These are phyloP conservation scores for Papilio xuthus DNA, from an alignment of 1,140 invertebrate species.

Conservation along the genomic window DNA sequence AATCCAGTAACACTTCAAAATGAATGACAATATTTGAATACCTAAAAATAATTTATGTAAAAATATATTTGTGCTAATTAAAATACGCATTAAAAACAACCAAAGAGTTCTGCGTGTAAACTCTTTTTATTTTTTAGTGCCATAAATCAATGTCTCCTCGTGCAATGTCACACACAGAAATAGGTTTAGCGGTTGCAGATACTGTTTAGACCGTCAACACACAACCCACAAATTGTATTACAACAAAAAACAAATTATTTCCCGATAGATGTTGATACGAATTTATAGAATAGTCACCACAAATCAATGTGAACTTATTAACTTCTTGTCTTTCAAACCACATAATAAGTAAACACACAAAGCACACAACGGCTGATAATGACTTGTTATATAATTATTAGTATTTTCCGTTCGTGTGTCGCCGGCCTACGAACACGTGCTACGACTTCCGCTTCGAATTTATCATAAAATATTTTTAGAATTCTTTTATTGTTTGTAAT, in stretches of 20 bases:
- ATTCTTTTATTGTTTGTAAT: background rate
- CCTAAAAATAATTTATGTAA: no score
- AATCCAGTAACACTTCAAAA: background rate
- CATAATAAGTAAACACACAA: background rate
- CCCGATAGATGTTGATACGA: background rate
- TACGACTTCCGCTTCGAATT: constrained; percentile 7
- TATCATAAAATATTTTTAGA: background rate
- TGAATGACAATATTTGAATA: background rate
- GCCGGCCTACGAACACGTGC: constrained; percentile 6
- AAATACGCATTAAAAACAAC: constrained; percentile 3
- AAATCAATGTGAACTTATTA: background rate
- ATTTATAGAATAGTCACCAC: background rate
- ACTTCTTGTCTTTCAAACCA: background rate
- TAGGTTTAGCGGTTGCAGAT: constrained; percentile 32
- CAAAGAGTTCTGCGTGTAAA: constrained; percentile 9
- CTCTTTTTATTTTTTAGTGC: background rate
- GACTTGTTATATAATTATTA: background rate
- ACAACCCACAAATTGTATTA: background rate
- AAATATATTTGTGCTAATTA: background rate
- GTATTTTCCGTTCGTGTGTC: background rate
- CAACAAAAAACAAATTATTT: background rate
- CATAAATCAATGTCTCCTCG: constrained; percentile 23
- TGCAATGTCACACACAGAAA: constrained; percentile 32
- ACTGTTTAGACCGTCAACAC: background rate
- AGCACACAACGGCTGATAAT: background rate